A percentile compares a stretch with the other conserved stretches of the same genome.
These are phyloP conservation scores for Branchinecta lindahli DNA, from an alignment of 1,140 invertebrate genomes.

Conservation along the genomic window DNA sequence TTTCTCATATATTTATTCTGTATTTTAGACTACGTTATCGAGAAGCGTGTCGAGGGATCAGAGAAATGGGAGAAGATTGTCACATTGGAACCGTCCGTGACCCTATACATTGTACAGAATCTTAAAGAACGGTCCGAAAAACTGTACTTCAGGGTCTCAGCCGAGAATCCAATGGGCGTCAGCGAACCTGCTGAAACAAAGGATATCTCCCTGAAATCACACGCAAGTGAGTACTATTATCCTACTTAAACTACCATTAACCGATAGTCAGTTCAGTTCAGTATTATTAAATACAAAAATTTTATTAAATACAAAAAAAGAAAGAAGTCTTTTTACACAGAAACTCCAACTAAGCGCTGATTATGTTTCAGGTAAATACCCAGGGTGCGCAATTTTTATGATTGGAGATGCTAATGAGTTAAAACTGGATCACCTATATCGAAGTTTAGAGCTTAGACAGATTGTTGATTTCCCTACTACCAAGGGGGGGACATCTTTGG, in stretches of 20 bases:
- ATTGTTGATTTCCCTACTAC: no score
- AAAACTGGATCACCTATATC: no score
- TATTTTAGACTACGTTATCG: slow-evolving; percentile 67
- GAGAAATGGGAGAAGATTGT: slow-evolving; percentile 78
- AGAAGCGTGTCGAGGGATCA: slow-evolving; percentile 56
- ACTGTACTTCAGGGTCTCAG: slow-evolving; percentile 79
- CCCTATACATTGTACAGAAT: slow-evolving; percentile 64
- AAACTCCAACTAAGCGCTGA: background rate
- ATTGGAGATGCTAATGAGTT: no score
- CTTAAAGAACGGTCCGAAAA: slow-evolving; percentile 76
- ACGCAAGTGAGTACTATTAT: slow-evolving; percentile 62
- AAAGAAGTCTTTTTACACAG: slow-evolving; percentile 6
- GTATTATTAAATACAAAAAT: slow-evolving; percentile 23
- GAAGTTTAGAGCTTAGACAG: no score
- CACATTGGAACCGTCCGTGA: slow-evolving; percentile 58
- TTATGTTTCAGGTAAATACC: no score
- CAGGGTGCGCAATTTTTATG: no score
- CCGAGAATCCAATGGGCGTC: slow-evolving; percentile 74
- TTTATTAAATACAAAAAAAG: slow-evolving; percentile 29
- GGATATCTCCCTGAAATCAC: slow-evolving; percentile 68
- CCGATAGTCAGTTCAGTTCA: slow-evolving; percentile 38
- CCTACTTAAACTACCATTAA: slow-evolving; percentile 28
- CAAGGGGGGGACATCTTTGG: no score
- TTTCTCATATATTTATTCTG: background rate
- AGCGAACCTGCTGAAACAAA: slow-evolving; percentile 62